A percentile compares a stretch with the other conserved stretches of the same genome.
Conservation (phyloP, 53 echinoderm and acorn worm genomes). For the Echinometra lucunter region DNA sequence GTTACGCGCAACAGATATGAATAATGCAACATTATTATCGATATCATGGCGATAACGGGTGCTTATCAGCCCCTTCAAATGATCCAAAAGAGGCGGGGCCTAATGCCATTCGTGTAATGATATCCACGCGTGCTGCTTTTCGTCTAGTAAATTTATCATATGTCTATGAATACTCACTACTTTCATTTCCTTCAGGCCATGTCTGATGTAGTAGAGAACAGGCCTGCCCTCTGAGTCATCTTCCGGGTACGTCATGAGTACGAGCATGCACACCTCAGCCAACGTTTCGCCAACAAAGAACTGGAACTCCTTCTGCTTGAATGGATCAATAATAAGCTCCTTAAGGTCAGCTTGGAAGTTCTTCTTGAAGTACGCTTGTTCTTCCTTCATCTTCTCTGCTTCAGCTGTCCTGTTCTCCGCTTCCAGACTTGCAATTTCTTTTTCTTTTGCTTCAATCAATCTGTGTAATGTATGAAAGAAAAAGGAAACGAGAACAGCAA, state of each 20-base stretch:
- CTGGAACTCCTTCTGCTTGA: conserved; percentile 5
- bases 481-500: neutral
- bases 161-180: neutral
- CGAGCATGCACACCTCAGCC: neutral
- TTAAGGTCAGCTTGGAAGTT: neutral
- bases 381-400: conserved; percentile 2
- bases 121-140: no score
- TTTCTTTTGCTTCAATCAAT: neutral
- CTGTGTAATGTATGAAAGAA: neutral
- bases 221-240: neutral
- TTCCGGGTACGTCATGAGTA: neutral
- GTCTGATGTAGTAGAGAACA: conserved; percentile 21
- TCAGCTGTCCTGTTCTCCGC: neutral
- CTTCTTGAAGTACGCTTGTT: neutral
- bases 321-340: neutral
- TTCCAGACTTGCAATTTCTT: neutral
- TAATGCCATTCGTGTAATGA: no score
- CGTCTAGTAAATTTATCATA: no score
- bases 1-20: no score
- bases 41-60: no score
- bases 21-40: no score
- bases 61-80: no score
- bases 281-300: neutral
- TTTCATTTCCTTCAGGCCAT: conserved; percentile 35
- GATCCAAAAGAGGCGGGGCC: no score